A percentile compares a stretch with the other conserved stretches of the same genome.
Conservation (phyloP, 2,113 vertebrate species). For the Gulo gulo region DNA sequence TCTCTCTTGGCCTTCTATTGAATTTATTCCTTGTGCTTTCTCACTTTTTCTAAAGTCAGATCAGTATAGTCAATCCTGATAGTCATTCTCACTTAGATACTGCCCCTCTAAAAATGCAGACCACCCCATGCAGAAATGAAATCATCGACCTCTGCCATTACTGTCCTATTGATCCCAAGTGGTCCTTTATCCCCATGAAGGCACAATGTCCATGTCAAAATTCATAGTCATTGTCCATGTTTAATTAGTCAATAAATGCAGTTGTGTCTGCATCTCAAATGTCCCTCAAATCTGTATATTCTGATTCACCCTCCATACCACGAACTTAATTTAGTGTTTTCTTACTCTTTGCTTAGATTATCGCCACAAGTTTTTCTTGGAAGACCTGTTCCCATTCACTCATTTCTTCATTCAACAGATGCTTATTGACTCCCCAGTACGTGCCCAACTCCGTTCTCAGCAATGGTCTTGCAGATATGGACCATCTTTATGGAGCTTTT, state of each 20-base stretch:
- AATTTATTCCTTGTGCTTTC: not conserved
- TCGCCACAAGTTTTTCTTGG: not conserved
- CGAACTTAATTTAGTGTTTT: not conserved
- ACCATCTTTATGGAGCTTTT: not conserved
- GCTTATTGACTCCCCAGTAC: not conserved
- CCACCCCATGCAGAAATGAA: not conserved
- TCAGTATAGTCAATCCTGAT: not conserved
- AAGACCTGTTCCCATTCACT: not conserved
- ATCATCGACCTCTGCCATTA: no score
- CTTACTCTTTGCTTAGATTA: not conserved
- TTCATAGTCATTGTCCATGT: not conserved
- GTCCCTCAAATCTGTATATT: not conserved
- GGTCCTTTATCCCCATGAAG: no score
- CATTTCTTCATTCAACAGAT: not conserved
- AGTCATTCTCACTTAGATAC: not conserved
- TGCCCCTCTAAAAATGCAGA: not conserved
- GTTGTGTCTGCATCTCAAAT: not conserved
- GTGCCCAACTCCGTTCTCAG: not conserved
- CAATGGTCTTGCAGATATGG: not conserved
- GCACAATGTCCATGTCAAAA: not conserved
- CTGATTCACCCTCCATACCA: not conserved
- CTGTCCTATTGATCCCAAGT: not conserved
- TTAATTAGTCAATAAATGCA: not conserved
- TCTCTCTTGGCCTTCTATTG: not conserved
- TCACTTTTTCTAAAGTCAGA: not conserved